Evolutionary conservation across 2,113 vertebrate species (phyloP).

Genomic region (Oxyura jamaicensis): DNA sequence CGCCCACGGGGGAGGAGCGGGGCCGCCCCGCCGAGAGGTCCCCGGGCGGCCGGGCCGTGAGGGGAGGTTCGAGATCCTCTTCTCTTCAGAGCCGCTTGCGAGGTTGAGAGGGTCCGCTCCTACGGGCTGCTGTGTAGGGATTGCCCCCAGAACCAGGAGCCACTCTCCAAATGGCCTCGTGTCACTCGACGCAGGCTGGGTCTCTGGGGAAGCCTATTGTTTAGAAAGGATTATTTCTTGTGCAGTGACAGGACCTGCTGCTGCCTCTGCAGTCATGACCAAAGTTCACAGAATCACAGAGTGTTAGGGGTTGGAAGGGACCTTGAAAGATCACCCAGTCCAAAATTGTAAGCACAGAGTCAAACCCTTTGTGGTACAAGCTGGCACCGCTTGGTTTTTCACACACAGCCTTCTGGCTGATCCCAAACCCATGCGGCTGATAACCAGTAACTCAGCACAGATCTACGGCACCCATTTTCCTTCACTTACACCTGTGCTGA

Average conservation of each 20-base stretch:
- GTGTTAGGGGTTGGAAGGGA: no score
- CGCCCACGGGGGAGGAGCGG: background rate
- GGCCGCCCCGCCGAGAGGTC: background rate
- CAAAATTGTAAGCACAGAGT: background rate
- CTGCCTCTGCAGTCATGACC: background rate
- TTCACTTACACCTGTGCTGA: background rate
- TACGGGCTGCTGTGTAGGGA: background rate
- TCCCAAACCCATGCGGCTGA: background rate
- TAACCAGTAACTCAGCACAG: fast-evolving
- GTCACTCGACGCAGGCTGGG: fast-evolving
- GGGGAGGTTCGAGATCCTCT: background rate
- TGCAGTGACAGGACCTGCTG: background rate
- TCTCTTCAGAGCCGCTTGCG: background rate
- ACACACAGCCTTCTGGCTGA: background rate
- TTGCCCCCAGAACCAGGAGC: background rate
- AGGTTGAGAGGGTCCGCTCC: background rate
- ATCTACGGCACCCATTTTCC: fast-evolving
- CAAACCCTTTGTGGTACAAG: background rate
- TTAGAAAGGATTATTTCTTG: background rate
- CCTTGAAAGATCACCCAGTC: no score
- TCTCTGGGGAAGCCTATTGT: background rate
- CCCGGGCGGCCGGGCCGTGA: background rate
- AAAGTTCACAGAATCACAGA: background rate
- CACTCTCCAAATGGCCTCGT: background rate
- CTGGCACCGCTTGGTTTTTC: fast-evolving